Evolutionary conservation across 2,797 vertebrate genomes (phyloP), one percentile per base, ranked within the genome.

Genomic region (Melanotaenia pygmaea): DNA sequence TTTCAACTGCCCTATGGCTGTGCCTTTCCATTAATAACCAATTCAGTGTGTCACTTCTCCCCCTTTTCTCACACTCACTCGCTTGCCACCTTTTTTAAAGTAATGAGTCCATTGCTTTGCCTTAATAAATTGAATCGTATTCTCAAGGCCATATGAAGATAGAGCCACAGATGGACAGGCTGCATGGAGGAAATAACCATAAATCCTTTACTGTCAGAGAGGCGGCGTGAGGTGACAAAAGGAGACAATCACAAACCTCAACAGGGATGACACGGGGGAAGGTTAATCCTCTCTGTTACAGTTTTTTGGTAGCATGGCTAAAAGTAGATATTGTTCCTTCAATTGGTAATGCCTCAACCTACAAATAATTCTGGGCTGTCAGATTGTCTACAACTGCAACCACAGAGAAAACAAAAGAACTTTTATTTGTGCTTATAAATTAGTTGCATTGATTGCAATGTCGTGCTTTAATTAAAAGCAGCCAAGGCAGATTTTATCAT

Each of bases 51-150:
- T 98, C 96, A 98, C 96, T 96, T 96, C 95, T 94, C 79, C 80
- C 86, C 65, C 53, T 67, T 70, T 77, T 53, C 78, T 64, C 80
- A 62, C 84, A 58, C 94, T 94, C 77, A 64, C 82, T 86, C 81
- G 88, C 84, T 85, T 74, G 89, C 96, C 95, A 96, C 95, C 96
- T 93, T 92, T 96, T 96, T 65, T 96, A 96, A 98, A 98, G 98
- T 99, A 98, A 99, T 98, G 97, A 99, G 96, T 94, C 96, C 96
- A 97, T 97, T 97, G 96, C 96, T 97, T 97, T 97, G 96, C 96
- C 96, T 98, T 99, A 99, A 99, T 99, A 99, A 98, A 99, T 97
- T 97, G 98, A 98, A 98, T 97, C 96, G 96, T 97, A 97, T 98
- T 98, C 97, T 98, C 97, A 98, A 98, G 97, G 97, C 98, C 96